Evolutionary conservation across 2,797 vertebrate genomes (phyloP).

Genomic region (Pangasius krempfi): DNA sequence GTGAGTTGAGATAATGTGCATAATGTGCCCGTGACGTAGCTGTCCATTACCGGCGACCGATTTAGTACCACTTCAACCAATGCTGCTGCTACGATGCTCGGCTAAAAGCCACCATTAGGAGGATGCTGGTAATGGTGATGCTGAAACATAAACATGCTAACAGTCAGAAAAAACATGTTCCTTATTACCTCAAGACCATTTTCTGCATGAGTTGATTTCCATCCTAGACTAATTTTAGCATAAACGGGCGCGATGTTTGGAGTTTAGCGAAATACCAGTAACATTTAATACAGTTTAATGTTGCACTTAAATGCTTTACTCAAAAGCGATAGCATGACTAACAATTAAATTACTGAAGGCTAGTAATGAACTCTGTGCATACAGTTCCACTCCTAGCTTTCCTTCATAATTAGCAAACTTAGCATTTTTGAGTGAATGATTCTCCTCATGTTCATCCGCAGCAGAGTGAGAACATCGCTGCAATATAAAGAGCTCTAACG

Average conservation of each 20-base stretch:
- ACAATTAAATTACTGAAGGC: not conserved
- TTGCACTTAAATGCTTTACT: not conserved
- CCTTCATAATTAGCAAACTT: not conserved
- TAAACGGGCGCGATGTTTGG: not conserved
- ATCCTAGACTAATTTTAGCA: too few species aligned
- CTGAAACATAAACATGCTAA: not conserved
- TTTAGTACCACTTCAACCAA: not conserved
- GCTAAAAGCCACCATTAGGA: too few species aligned
- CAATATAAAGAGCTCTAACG: constrained; percentile 44
- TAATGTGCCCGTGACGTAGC: too few species aligned
- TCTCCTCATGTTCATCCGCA: not conserved
- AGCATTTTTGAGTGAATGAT: not conserved
- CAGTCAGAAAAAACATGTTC: too few species aligned
- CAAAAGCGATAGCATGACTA: not conserved
- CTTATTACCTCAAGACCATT: too few species aligned
- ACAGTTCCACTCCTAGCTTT: not conserved
- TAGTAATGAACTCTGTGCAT: not conserved
- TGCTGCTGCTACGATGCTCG: not conserved
- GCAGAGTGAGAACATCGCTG: not conserved
- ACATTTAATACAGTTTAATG: too few species aligned
- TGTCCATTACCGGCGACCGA: too few species aligned
- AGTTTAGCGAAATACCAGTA: not conserved
- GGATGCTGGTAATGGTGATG: not conserved
- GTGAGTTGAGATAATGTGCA: not conserved
- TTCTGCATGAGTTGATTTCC: too few species aligned